Evolutionary conservation across 2,888 invertebrate species (phyloP), one percentile per base, ranked within the genome.

Genomic region (Apeira syringaria): DNA sequence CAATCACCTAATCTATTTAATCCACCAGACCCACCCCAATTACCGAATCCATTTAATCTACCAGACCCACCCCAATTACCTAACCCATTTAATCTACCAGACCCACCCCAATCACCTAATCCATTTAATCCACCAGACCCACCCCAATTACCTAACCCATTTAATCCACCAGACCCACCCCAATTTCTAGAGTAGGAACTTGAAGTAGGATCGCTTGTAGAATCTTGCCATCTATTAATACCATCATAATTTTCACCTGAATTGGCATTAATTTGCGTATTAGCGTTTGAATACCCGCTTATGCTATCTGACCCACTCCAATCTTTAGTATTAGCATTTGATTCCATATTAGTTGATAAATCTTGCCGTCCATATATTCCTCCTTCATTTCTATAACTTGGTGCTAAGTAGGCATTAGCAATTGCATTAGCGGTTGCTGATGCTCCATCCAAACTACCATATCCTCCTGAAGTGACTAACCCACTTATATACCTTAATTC

Each of bases 171-270:
- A 15, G 4, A 4, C n/a, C n/a, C n/a, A n/a, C n/a, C n/a, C 30
- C 30, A 18, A n/a, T 18, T 10, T 9, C 30, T 31, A 8, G 30
- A 18, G 5, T 18, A 6, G n/a, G 29, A 13, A 20, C 6, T 6
- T 20, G 20, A 5, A 5, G 6, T 6, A 2, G 2, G 5, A 7
- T 20, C 6, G 6, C 2, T 4, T 4, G 20, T 20, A 5, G 5
- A 3, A 20, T 20, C 20, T 5, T n/a, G 11, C 25, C 25, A 1
- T 26, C 10, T 10, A 26, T 10, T 5, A 27, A 27, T 10, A 17
- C 26, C 42, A n/a, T 20, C 20, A 7, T 10, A 29, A 15, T 15
- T 15, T 15, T 2, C 24, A 3, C 2, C 20, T 54, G 32, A 3
- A 15, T 30, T 17, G 18, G 30, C 30, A 5, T 34, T n/a, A 2